Conservation (phyloP, 2,888 invertebrate species). For the Limnephilus marmoratus region DNA sequence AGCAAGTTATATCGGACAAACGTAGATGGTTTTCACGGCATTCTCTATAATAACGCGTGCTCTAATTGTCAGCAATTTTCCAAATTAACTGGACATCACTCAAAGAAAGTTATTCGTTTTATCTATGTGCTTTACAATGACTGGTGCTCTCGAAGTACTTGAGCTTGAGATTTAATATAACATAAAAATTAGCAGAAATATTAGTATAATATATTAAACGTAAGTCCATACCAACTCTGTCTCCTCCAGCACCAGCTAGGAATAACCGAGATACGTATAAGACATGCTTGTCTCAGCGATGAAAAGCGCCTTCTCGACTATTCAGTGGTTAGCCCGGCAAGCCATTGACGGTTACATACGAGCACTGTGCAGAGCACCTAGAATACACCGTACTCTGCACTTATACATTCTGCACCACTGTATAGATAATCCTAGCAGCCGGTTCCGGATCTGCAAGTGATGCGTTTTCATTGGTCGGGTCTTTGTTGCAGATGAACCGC, state of each 20-base stretch:
- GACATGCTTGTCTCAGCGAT: slow-evolving; percentile 2
- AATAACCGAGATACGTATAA: not conserved
- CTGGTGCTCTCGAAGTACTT: too few relatives aligned
- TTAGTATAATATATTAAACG: too few relatives aligned
- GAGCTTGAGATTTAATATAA: too few relatives aligned
- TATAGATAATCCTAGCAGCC: not conserved
- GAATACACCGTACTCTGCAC: not conserved
- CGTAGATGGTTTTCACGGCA: too few relatives aligned
- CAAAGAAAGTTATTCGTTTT: too few relatives aligned
- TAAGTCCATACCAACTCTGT: not conserved
- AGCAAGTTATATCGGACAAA: too few relatives aligned
- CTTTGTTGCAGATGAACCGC: slow-evolving; percentile 30
- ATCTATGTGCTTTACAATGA: too few relatives aligned
- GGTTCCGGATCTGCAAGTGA: slow-evolving; percentile 25
- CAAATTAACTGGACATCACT: too few relatives aligned
- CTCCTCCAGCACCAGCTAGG: not conserved
- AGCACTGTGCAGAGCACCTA: not conserved
- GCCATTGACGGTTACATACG: not conserved
- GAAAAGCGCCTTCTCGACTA: slow-evolving; percentile 22
- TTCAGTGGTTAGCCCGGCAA: not conserved
- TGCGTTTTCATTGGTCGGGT: slow-evolving; percentile 35
- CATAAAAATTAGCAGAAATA: too few relatives aligned
- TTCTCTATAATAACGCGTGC: too few relatives aligned
- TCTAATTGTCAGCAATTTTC: too few relatives aligned
- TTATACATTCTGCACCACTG: not conserved